Evolutionary conservation across 2,113 vertebrate genomes (phyloP).

Genomic region (Cyanistes caeruleus): DNA sequence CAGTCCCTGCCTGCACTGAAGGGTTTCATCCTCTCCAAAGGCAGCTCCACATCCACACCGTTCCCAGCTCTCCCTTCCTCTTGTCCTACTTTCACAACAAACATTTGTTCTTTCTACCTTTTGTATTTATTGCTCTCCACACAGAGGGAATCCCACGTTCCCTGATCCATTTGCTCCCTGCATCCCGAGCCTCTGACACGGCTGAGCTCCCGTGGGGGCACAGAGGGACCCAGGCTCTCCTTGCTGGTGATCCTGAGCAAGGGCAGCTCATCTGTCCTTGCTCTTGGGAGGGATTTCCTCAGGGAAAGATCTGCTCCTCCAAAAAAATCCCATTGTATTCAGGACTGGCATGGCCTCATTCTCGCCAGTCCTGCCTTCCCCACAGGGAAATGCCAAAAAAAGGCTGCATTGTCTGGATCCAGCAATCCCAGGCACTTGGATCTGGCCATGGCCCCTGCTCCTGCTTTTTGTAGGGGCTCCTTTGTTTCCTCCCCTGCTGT

Average conservation of each 20-base stretch:
- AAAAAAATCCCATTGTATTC: background rate
- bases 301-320: background rate
- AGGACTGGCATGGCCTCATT: background rate
- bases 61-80: background rate
- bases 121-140: background rate
- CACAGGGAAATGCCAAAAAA: background rate
- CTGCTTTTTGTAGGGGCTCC: background rate
- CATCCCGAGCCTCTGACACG: background rate
- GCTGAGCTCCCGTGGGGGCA: background rate
- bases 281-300: background rate
- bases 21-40: background rate
- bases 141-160: background rate
- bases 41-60: background rate
- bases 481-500: background rate
- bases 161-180: background rate
- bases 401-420: background rate
- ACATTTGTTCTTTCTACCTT: background rate
- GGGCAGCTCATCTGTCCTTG: background rate
- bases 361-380: background rate
- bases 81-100: background rate
- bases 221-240: background rate
- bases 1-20: background rate
- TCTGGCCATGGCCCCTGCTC: background rate
- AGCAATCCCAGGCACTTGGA: background rate
- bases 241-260: background rate